Base-by-base conservation (phyloP, 2,888 invertebrate genomes). In the Coelinius sp. region DNA sequence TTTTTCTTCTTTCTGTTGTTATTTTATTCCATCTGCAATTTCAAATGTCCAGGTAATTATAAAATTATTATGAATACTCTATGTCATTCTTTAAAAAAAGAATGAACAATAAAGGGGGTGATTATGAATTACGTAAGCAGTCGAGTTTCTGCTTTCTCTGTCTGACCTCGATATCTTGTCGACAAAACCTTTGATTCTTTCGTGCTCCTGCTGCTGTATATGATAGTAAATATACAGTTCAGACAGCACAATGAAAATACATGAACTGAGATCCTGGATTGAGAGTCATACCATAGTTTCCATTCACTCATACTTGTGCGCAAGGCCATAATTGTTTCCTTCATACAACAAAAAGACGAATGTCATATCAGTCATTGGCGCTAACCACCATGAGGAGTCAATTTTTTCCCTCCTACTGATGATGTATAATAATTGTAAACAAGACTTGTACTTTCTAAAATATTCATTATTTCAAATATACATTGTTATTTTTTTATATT, bases 111-210 rank as follows among this genome's bases (percentile, higher is more conserved):
- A 31, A 71, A 73, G 71, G 71, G 72, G 74, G 75, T 73, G 81
- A 82, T 84, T 84, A 81, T 82, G 79, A 83, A 84, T 85, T 83
- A 80, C 83, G 79, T 80, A 84, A 85, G 77, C 75, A 35, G 75
- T 66, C 74, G 73, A 76, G 74, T 69, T 75, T 78, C 80, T 82
- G 84, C 86, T 86, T 85, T 85, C 85, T 85, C 85, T 83, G 83
- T 82, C 80, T 82, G 85, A 84, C 85, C 84, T 81, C 82, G 79
- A 86, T 86, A 81, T 80, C 77, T 80, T 73, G 76, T 77, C 79
- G 80, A 82, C 78, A 78, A 78, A 80, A 79, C 76, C 74, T 74
- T 24, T 76, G 79, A 80, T 81, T 77, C 75, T 71, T 73, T 67
- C 59, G 6, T 22, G 62, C 66, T 68, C 35, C 62, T 62, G 41